Evolutionary conservation across 2,113 vertebrate species (phyloP).

Genomic region (Megaleporinus macrocephalus): DNA sequence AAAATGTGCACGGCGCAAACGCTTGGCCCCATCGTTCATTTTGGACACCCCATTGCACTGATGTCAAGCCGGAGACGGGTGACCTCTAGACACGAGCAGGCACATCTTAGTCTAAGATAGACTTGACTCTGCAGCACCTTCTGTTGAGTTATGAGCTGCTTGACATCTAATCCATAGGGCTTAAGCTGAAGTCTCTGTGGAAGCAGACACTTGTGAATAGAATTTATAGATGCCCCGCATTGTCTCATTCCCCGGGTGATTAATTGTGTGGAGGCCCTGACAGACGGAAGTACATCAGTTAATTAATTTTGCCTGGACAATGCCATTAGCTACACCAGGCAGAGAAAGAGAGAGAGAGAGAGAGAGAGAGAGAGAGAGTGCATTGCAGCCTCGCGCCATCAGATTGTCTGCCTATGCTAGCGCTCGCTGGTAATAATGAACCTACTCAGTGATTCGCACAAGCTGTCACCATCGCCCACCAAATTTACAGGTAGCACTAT

Average conservation of each 20-base stretch:
- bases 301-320: slow-evolving; percentile 62
- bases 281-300: slow-evolving; percentile 59
- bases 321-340: slow-evolving; percentile 49
- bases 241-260: slow-evolving; percentile 57
- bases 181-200: slow-evolving; percentile 48
- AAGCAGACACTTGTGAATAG: slow-evolving; percentile 53
- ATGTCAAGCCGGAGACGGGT: slow-evolving; percentile 28
- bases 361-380: slow-evolving; percentile 19
- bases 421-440: slow-evolving; percentile 48
- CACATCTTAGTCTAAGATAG: slow-evolving; percentile 49
- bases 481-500: slow-evolving; percentile 41
- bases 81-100: slow-evolving; percentile 51
- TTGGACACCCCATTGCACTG: slow-evolving; percentile 37
- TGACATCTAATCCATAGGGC: slow-evolving; percentile 57
- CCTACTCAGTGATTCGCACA: slow-evolving; percentile 47
- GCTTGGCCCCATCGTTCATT: slow-evolving; percentile 35
- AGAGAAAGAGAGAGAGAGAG: slow-evolving; percentile 19
- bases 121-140: slow-evolving; percentile 57
- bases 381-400: slow-evolving; percentile 35
- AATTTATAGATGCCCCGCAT: slow-evolving; percentile 58
- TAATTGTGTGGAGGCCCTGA: slow-evolving; percentile 49
- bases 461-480: slow-evolving; percentile 30
- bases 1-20: slow-evolving; percentile 8
- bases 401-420: slow-evolving; percentile 42
- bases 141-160: slow-evolving; percentile 57